Evolutionary conservation across 1,140 invertebrate genomes (phyloP), one percentile per base, ranked within the genome.

Genomic region (Bacillus rossius): DNA sequence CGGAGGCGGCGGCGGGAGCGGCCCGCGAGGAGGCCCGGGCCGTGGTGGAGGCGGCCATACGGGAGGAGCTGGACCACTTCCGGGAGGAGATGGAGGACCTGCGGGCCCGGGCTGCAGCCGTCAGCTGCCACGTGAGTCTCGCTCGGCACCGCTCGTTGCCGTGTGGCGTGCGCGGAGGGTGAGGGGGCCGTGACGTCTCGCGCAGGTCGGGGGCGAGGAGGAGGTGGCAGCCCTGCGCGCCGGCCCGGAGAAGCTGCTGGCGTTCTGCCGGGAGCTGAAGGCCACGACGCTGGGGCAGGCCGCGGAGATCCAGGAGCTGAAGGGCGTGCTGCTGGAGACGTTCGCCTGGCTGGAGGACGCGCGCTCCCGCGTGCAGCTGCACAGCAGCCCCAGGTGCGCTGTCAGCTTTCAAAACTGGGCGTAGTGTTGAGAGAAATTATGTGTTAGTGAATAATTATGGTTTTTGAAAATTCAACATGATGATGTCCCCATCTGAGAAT

Each of bases 261-360:
- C 71, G 7, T 81, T 81, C 68, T 67, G 75, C 51, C 67, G 74
- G 23, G 79, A 83, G 56, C 69, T 84, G 7, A 74, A 76, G 54
- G 75, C 79, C 43, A 77, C 75, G 2, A 81, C 77, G n/a, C 65
- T 72, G 13, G 66, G 64, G 38, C 76, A 79, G 63, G 73, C 68
- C 37, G 64, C 69, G 22, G 80, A 81, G 64, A 68, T 79, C 17
- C 57, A 71, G 2, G 55, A 72, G 3, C 67, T 86, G 14, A 82
- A 84, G 61, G 73, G 84, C 59, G 76, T 76, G 26, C 61, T 84
- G 0, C 78, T 84, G 19, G 79, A 84, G 54, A 74, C 81, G 0
- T 84, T 82, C 68, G 79, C 81, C 3, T 83, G 83, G 50, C 73
- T 83, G 29, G 82, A 84, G 52, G 84, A 86, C 59, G 81, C 81